Conservation (phyloP, 2,113 vertebrate genomes). For the Chionomys nivalis region DNA sequence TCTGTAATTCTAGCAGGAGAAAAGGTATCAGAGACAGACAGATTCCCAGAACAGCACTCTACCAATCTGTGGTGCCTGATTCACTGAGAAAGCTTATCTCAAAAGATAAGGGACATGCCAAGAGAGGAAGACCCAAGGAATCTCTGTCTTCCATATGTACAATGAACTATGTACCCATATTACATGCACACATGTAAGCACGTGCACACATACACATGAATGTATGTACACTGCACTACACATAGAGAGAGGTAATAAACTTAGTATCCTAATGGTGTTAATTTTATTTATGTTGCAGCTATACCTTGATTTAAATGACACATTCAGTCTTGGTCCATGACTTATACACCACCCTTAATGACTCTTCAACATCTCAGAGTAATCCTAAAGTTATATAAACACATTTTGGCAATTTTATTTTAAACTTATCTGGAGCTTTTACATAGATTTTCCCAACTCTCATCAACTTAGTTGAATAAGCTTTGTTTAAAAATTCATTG, state of each 20-base stretch:
- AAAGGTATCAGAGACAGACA: too few relatives aligned
- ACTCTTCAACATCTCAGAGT: neutral
- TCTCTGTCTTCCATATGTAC: too few relatives aligned
- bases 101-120: too few relatives aligned
- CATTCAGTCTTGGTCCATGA: neutral
- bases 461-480: conserved; percentile 25
- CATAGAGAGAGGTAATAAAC: neutral
- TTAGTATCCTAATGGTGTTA: neutral
- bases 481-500: conserved; percentile 2
- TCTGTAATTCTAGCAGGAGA: too few relatives aligned
- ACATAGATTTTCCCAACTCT: neutral
- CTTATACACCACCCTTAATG: neutral
- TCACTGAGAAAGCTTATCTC: too few relatives aligned
- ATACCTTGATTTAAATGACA: conserved; percentile 2
- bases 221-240: too few relatives aligned
- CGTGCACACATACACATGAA: too few relatives aligned
- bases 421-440: neutral
- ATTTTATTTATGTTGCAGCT: neutral
- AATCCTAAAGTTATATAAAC: neutral
- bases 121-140: too few relatives aligned
- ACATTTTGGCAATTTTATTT: neutral
- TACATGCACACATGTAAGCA: too few relatives aligned
- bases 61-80: too few relatives aligned
- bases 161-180: too few relatives aligned
- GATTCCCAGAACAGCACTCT: too few relatives aligned